Conservation (phyloP, 1,140 invertebrate species). For the Magallana angulata region DNA sequence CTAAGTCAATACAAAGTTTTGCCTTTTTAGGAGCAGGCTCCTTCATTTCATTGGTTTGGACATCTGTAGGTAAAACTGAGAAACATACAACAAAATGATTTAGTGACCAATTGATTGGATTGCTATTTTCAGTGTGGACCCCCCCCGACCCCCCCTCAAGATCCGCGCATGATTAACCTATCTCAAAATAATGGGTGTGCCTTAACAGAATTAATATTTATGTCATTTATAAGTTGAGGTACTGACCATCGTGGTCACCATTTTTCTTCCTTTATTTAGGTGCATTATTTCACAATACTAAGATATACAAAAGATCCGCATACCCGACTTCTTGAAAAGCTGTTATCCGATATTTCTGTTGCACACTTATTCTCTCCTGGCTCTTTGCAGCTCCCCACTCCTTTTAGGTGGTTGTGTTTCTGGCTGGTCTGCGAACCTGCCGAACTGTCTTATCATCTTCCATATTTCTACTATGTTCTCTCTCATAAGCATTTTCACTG, state of each 20-base stretch:
- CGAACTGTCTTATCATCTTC: constrained; percentile 5
- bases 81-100: no score
- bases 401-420: constrained; percentile 9
- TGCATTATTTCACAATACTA: constrained; percentile 11
- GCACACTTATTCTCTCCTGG: constrained; percentile 8
- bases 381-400: constrained; percentile 12
- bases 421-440: constrained; percentile 5
- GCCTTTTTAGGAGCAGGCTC: no score
- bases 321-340: constrained; percentile 14
- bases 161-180: no score
- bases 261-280: constrained; percentile 11
- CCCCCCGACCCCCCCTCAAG: no score
- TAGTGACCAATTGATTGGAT: no score
- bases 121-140: no score
- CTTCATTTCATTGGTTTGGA: no score
- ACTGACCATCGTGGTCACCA: constrained; percentile 2
- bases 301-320: constrained; percentile 9
- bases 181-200: constrained; percentile 15
- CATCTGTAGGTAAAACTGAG: no score
- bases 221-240: constrained; percentile 15
- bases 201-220: constrained; percentile 12
- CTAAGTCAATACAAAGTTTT: no score
- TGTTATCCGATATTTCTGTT: constrained; percentile 8
- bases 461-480: constrained; percentile 16
- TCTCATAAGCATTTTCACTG: constrained; percentile 10